Conservation (phyloP, 2,888 invertebrate genomes). For the Troglohyphantes excavatus region DNA sequence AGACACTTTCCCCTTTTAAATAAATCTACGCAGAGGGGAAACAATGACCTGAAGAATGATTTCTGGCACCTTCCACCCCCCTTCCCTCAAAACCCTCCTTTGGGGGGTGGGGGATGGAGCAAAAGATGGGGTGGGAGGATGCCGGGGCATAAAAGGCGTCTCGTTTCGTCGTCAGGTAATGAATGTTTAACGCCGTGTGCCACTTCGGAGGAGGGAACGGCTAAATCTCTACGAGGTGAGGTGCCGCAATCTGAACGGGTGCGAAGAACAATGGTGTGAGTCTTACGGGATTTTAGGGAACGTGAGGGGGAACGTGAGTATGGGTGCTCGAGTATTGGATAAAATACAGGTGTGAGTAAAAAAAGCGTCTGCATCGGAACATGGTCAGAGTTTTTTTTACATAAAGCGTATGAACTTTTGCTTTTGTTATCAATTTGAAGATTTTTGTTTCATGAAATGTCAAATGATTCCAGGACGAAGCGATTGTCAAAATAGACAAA, state of each 20-base stretch:
- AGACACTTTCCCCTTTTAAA: neutral
- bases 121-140: neutral
- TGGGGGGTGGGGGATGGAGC: neutral
- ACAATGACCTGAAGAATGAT: conserved; percentile 42
- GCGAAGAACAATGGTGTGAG: conserved; percentile 14
- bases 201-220: conserved; percentile 53
- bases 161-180: conserved; percentile 74
- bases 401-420: too few relatives aligned
- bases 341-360: too few relatives aligned
- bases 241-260: conserved; percentile 51
- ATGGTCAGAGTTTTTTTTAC: too few relatives aligned
- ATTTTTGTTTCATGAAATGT: too few relatives aligned
- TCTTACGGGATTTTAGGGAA: neutral
- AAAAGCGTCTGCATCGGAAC: too few relatives aligned
- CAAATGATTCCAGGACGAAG: too few relatives aligned
- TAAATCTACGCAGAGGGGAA: neutral
- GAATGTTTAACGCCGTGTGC: conserved; percentile 74
- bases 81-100: too few relatives aligned
- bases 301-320: neutral
- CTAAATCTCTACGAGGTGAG: conserved; percentile 75
- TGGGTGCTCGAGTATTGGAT: too few relatives aligned
- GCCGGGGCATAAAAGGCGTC: conserved; percentile 46
- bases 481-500: too few relatives aligned
- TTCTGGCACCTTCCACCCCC: conserved; percentile 42
- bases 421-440: too few relatives aligned